Evolutionary conservation across 2,113 vertebrate species (phyloP), one percentile per base, ranked within the genome.

Genomic region (Malaclemys terrapin): DNA sequence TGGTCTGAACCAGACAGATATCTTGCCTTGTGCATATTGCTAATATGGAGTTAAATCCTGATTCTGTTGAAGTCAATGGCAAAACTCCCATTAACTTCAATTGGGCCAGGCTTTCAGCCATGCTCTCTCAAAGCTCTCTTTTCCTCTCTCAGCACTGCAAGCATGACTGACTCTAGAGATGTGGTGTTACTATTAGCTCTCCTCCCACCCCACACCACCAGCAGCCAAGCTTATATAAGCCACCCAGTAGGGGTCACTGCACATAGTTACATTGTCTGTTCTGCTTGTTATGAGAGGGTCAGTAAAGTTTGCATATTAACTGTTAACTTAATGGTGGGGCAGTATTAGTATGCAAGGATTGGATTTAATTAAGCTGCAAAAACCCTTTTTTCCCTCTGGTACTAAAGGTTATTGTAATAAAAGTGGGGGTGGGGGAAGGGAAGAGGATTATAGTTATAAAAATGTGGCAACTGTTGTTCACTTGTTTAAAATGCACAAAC

Each of bases 401-500:
- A 95, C 82, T 82, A 91, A 93, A 91, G 25, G 3, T 85, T 94
- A 62, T 5, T 31, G 2, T n/a, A 86, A 59, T 49, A 88, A 93
- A 92, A 87, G 57, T 86, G 96, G 91, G 80, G 93, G 12, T 42
- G 42, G 45, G 14, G 56, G 2, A 31, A 93, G 69, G 56, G 0
- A 12, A 65, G 14, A 69, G 31, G 62, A 69, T 45, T 84, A 38
- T 59, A 57, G 13, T 42, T 90, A 4, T 56, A 91, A 94, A 69
- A 81, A 4, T 35, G 72, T 78, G 53, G 13, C 12, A 69, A 79
- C 42, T 47, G 79, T 59, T 86, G 17, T 76, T 87, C 1, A 84
- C 75, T 84, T 76, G 31, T 83, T 96, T 96, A 89, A 95, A 72
- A 86, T 88, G 89, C 9, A 93, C 22, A 95, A 83, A 78, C 7